Evolutionary conservation across 2,113 vertebrate species (phyloP), one percentile per base, ranked within the genome.

Genomic region (Scomber colias): DNA sequence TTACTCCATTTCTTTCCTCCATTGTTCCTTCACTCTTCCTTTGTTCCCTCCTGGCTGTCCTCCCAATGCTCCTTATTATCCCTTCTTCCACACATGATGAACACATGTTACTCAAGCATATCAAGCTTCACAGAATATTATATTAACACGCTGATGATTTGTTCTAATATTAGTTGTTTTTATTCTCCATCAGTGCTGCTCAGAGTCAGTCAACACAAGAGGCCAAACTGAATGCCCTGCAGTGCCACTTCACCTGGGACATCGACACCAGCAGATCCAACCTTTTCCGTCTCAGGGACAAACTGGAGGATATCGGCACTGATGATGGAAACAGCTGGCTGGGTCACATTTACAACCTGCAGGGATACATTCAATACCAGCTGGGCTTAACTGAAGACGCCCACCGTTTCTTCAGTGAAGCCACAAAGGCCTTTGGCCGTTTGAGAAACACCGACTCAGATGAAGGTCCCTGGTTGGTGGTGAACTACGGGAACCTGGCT

Each of bases 281-380:
- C 11, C 68, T 89, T 10, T 10, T 78, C 1, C 4, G 13, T 0
- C 1, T 81, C 44, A 76, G 49, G 21, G 71, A 85, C 12, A 15
- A 31, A 0, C 17, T 90, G 51, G 49, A 70, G 57, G 89, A 92
- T 69, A 82, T 92, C 8, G 57, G 77, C 1, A 60, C 70, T 0
- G 65, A 83, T 0, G 77, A 83, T 27, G 77, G 79, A 8, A 66
- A 81, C 72, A 2, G 10, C 10, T 90, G 90, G 90, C 70, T 80
- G 83, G 87, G 85, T 49, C 87, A 94, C 72, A 90, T 87, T 2
- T 90, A 89, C 79, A 92, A 94, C 79, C 83, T 94, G 78, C 87
- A 79, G 74, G 92, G 87, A 11, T 91, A 60, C 59, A 21, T 91
- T 27, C 87, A 89, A 35, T 40, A 40, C 73, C 54, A 48, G 62